A percentile compares a stretch with the other conserved stretches of the same genome.
These are phyloP conservation scores for Symphodus melops DNA, from an alignment of 2,113 vertebrate species.

Conservation along the genomic window DNA sequence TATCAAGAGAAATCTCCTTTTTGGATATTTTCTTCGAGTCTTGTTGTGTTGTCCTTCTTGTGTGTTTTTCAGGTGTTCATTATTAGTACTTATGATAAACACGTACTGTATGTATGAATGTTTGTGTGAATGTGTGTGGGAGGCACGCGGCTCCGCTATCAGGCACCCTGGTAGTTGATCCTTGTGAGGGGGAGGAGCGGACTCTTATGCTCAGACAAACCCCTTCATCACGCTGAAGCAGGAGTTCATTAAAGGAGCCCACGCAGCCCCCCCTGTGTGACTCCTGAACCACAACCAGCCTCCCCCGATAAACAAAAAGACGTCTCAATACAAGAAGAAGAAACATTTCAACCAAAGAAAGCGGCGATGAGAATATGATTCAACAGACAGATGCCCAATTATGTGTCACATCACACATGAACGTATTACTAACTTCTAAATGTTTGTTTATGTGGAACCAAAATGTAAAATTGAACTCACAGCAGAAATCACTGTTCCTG, in stretches of 20 bases:
- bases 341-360: conserved; percentile 10
- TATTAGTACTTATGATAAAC: background rate
- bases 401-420: no score
- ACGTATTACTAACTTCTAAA: no score
- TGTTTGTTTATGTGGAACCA: no score
- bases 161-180: conserved; percentile 45
- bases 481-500: no score
- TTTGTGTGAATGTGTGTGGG: conserved; percentile 32
- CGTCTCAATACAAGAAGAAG: conserved; percentile 2
- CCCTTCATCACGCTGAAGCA: conserved; percentile 74
- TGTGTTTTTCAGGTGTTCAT: conserved; percentile 5
- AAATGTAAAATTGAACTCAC: no score
- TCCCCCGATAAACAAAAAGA: conserved; percentile 52
- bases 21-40: conserved; percentile 6
- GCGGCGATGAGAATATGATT: background rate
- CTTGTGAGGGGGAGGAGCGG: conserved; percentile 60
- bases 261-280: conserved; percentile 62
- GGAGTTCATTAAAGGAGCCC: conserved; percentile 78
- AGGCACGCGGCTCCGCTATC: conserved; percentile 17
- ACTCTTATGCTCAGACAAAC: conserved; percentile 58
- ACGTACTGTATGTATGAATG: background rate
- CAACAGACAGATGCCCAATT: no score
- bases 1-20: conserved; percentile 16
- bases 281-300: conserved; percentile 48
- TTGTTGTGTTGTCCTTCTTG: conserved; percentile 15